Base-by-base conservation (phyloP, 2,888 invertebrate genomes). In the Drosophila rellima region DNA sequence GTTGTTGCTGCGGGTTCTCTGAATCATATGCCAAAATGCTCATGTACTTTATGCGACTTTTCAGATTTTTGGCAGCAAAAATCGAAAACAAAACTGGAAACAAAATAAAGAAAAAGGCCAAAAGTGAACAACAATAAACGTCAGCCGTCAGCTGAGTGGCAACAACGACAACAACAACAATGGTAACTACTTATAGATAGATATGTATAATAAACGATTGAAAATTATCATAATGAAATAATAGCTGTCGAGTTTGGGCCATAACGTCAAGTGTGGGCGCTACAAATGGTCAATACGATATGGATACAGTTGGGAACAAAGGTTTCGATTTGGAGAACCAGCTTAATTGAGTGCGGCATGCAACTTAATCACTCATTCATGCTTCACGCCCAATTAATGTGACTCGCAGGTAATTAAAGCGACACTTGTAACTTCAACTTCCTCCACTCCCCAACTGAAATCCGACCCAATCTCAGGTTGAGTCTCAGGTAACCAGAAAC, bases 321-420 rank as follows among this genome's bases (percentile, higher is more conserved):
- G 17, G 0, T n/a, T n/a, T n/a, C 40, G 44, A 31, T 66, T 50
- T 4, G 2, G 15, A 31, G 17, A 20, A n/a, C 26, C 40, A 29
- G 39, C 10, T 26, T 23, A 62, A 48, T 69, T 42, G 56, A 70
- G 56, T 70, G 55, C 1, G 50, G 71, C 63, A 51, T 71, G 76
- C 61, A 71, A 82, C 52, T 63, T 48, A 72, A 80, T 84, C 81
- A 70, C 44, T 82, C 82, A 82, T 74, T 74, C 64, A 80, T 70
- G 69, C 67, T 76, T 73, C 78, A 80, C 70, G 65, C 54, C 45
- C 74, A 74, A 74, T 78, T 78, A 56, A 50, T 60, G 59, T 18
- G 40, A 51, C 3, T 17, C 39, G 8, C 3, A 26, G 55, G 45
- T 37, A 78, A 75, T 75, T 78, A 78, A 75, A 78, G 17, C 44